These are phyloP conservation scores for Halocaridina rubra DNA, from an alignment of 2,888 invertebrate genomes.

Conservation along the genomic window DNA sequence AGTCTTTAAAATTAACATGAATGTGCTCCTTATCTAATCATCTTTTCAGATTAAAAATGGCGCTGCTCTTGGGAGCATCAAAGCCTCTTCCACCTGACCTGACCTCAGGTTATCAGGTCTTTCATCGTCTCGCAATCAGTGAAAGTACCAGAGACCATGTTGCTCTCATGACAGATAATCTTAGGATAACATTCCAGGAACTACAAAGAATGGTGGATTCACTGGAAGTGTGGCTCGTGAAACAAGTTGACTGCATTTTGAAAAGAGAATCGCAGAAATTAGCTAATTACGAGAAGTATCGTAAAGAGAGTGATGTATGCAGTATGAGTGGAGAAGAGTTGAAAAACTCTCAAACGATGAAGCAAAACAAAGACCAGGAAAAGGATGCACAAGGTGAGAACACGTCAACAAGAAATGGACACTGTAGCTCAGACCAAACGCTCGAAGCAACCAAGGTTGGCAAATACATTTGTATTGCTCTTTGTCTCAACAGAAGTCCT, in stretches of 20 bases:
- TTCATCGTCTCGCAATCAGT: slow-evolving; percentile 31
- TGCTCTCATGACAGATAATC: slow-evolving; percentile 21
- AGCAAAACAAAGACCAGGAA: background rate
- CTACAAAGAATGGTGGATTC: slow-evolving; percentile 29
- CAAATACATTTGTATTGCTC: slow-evolving; percentile 9
- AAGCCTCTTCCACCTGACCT: background rate
- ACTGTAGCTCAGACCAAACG: background rate
- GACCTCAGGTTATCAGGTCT: slow-evolving; percentile 14
- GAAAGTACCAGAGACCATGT: slow-evolving; percentile 12
- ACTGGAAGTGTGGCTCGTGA: slow-evolving; percentile 12
- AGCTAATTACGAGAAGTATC: background rate
- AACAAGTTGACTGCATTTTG: background rate
- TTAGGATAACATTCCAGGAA: slow-evolving; percentile 14
- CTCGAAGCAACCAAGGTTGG: background rate
- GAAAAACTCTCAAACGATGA: background rate
- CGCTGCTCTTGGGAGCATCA: slow-evolving; percentile 28
- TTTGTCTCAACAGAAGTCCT: slow-evolving; percentile 44
- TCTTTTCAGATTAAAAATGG: slow-evolving; percentile 22
- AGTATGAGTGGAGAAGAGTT: background rate
- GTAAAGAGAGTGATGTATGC: background rate
- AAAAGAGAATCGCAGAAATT: background rate
- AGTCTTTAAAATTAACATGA: too few relatives aligned
- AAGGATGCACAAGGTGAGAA: background rate
- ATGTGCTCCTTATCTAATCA: too few relatives aligned
- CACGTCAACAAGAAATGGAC: background rate